Evolutionary conservation across 2,113 vertebrate species (phyloP).

Genomic region (Mus pahari): DNA sequence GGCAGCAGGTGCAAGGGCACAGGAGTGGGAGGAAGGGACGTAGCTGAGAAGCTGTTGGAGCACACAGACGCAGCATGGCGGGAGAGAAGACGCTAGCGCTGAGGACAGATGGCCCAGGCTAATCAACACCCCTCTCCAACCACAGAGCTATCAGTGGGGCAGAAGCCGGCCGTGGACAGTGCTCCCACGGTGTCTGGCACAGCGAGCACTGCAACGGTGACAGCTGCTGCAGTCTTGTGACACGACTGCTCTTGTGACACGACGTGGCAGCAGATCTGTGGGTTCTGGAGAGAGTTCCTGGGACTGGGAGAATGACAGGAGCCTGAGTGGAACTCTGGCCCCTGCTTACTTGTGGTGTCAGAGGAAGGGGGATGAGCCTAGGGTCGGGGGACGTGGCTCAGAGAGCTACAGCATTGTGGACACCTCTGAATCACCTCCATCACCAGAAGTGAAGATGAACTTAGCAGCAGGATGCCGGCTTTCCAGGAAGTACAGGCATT

Average conservation of each 20-base stretch:
- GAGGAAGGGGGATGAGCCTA: not conserved
- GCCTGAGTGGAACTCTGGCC: not conserved
- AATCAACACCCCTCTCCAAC: not conserved
- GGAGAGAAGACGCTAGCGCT: not conserved
- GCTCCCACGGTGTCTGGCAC: not conserved
- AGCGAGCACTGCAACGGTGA: accelerated
- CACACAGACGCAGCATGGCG: not conserved
- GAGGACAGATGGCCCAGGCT: not conserved
- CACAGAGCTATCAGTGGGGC: accelerated
- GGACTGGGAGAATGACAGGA: not conserved
- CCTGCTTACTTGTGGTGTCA: not conserved
- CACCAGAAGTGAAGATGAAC: not conserved
- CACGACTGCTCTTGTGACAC: not conserved
- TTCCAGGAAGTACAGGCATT: conserved; percentile 35
- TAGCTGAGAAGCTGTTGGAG: not conserved
- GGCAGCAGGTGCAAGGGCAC: not conserved
- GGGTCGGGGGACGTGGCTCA: not conserved
- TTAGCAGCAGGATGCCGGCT: not conserved
- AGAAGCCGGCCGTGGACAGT: accelerated
- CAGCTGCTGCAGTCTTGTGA: not conserved
- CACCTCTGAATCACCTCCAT: not conserved
- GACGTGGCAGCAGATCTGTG: not conserved
- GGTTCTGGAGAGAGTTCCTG: not conserved
- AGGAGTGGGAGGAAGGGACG: not conserved
- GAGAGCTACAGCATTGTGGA: not conserved